These are phyloP conservation scores for Diphyllodes magnificus DNA, from an alignment of 2,113 vertebrate genomes.

Conservation along the genomic window DNA sequence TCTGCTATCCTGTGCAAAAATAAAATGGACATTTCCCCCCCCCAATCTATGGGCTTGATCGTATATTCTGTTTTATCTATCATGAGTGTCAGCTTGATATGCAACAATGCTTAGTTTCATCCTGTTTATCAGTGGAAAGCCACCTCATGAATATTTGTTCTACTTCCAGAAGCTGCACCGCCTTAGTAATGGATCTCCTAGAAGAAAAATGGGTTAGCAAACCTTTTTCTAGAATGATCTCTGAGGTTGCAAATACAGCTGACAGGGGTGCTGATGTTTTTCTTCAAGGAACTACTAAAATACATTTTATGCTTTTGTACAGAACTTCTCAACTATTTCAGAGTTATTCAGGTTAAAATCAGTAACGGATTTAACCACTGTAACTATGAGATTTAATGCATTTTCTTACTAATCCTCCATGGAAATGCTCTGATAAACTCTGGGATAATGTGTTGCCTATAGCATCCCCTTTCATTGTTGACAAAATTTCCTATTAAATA, in stretches of 20 bases:
- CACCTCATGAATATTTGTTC: conserved; percentile 21
- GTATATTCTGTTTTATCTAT: conserved; percentile 13
- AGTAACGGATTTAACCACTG: background rate
- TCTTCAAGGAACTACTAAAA: background rate
- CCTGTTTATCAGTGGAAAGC: background rate
- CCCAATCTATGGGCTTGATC: background rate
- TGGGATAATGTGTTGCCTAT: background rate
- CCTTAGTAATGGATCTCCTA: background rate
- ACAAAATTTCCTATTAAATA: conserved; percentile 11
- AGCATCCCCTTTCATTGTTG: conserved; percentile 23
- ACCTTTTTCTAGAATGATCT: background rate
- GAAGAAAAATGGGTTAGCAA: conserved; percentile 1
- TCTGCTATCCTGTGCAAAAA: background rate
- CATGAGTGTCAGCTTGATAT: background rate
- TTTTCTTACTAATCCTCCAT: conserved; percentile 27
- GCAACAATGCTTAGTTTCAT: background rate
- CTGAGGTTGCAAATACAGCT: background rate
- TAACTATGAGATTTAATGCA: background rate
- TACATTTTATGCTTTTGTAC: background rate
- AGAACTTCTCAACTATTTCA: background rate
- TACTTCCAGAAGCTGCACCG: background rate
- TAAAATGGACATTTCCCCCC: background rate
- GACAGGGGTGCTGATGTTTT: background rate
- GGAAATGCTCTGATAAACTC: conserved; percentile 29
- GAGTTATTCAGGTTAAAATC: conserved; percentile 9